A percentile compares a stretch with the other conserved stretches of the same genome.
These are phyloP conservation scores for Rhimphoctona megacephalus DNA, from an alignment of 2,888 invertebrate species.

Conservation along the genomic window DNA sequence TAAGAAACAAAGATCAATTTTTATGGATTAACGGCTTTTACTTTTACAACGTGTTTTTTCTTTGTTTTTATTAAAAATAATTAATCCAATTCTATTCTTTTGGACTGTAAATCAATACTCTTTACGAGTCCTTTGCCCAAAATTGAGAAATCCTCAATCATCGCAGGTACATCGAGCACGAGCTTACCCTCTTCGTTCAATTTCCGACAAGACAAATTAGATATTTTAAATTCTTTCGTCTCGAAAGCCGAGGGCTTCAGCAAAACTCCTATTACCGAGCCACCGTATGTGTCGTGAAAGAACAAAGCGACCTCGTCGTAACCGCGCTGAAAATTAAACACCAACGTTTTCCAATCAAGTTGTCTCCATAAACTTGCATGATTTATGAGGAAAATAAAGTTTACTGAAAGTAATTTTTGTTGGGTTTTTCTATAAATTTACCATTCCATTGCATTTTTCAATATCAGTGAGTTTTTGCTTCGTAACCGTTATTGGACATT, in stretches of 20 bases:
- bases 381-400: background rate
- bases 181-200: constrained; percentile 86
- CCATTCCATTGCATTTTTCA: background rate
- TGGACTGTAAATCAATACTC: constrained; percentile 85
- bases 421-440: background rate
- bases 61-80: constrained; percentile 38
- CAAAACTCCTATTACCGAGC: constrained; percentile 92
- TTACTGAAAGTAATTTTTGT: background rate
- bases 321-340: constrained; percentile 86
- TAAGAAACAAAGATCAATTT: constrained; percentile 68
- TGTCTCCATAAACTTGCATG: background rate
- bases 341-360: constrained; percentile 2
- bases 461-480: background rate
- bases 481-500: background rate
- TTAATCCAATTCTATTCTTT: constrained; percentile 58
- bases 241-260: constrained; percentile 91
- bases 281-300: constrained; percentile 96
- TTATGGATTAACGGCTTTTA: constrained; percentile 71
- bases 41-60: constrained; percentile 59
- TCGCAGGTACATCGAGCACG: constrained; percentile 88
- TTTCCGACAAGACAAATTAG: constrained; percentile 87
- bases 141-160: constrained; percentile 90
- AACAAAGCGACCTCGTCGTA: constrained; percentile 93
- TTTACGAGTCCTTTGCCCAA: constrained; percentile 89
- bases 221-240: constrained; percentile 90